Conservation (phyloP, 2,797 vertebrate genomes). For the Acanthiza pusilla region DNA sequence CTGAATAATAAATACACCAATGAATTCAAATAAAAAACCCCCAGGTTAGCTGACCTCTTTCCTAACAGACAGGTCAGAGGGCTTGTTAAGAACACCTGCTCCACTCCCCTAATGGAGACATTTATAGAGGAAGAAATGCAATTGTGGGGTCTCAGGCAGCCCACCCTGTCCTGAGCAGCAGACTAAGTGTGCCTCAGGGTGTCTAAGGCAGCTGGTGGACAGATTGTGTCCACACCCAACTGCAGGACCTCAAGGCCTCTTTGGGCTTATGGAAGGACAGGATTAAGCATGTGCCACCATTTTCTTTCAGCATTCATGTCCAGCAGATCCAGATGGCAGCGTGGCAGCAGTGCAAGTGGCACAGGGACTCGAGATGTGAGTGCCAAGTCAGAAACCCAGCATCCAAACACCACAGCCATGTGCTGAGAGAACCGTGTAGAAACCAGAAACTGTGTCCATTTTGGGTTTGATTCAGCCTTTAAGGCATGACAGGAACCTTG, state of each 20-base stretch:
- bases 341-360: not conserved
- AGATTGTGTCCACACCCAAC: not conserved
- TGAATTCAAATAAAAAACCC: not conserved
- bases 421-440: not conserved
- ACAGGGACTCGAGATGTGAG: not conserved
- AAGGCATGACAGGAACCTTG: not conserved
- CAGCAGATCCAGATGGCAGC: not conserved
- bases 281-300: not conserved
- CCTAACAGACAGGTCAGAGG: not conserved
- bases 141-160: not conserved
- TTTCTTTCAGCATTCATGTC: not conserved
- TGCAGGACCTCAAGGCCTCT: not conserved
- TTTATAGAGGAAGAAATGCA: not conserved
- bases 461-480: not conserved
- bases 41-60: not conserved
- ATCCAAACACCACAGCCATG: rapidly evolving
- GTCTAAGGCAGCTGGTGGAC: not conserved
- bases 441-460: rapidly evolving
- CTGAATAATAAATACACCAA: not conserved
- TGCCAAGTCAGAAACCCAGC: not conserved
- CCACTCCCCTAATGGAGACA: not conserved
- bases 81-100: not conserved
- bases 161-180: not conserved
- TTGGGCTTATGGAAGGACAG: not conserved
- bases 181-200: not conserved